A percentile compares a stretch with the other conserved stretches of the same genome.
These are phyloP conservation scores for Bagarius yarrelli DNA, from an alignment of 2,113 vertebrate genomes.

Conservation along the genomic window DNA sequence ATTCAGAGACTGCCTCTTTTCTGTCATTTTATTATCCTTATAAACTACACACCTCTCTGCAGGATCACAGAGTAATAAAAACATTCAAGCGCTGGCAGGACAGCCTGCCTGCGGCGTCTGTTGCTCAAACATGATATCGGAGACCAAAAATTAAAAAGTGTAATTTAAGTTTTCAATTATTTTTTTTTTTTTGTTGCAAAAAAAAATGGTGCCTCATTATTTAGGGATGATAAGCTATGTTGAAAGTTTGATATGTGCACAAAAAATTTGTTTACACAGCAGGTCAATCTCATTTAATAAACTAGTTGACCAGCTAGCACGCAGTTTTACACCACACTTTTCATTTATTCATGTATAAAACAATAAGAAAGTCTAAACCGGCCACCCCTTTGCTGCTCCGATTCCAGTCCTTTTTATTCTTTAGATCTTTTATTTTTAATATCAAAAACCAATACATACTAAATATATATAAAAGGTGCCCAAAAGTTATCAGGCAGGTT, in stretches of 20 bases:
- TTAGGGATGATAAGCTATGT: background rate
- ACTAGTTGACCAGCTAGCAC: background rate
- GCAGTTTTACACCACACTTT: background rate
- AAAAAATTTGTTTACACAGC: background rate
- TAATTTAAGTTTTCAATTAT: background rate
- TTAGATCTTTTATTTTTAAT: background rate
- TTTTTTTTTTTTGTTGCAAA: background rate
- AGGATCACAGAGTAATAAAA: background rate
- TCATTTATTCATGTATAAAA: background rate
- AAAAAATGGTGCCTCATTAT: background rate
- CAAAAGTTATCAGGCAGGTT: background rate
- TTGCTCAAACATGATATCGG: too few relatives aligned
- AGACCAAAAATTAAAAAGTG: background rate
- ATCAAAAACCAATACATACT: background rate
- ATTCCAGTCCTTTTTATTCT: background rate
- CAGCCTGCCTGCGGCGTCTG: background rate
- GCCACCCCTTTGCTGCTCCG: background rate
- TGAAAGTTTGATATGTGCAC: background rate
- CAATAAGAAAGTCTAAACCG: too few relatives aligned
- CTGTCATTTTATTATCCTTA: constrained; percentile 9
- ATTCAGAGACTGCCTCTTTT: constrained; percentile 30
- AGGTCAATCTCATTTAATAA: background rate
- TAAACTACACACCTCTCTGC: background rate
- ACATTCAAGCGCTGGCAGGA: background rate
- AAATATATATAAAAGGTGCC: background rate